Percentiles rank a stretch among this genome's conserved stretches.
Conservation (phyloP, 2,888 invertebrate species). For the Drepanosiphum platanoidis region DNA sequence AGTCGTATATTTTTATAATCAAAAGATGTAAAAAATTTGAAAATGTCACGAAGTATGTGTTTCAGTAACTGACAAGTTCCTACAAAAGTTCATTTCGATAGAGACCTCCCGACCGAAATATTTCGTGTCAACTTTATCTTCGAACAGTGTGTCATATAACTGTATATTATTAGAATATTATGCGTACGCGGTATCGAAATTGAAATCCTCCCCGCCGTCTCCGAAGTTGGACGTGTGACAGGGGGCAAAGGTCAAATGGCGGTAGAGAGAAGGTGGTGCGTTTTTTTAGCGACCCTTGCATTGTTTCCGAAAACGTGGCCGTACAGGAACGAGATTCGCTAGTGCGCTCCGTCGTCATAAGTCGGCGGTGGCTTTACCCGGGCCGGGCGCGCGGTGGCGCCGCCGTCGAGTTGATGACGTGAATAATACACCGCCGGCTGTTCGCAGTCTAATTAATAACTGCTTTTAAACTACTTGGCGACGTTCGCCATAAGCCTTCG, state of each 20-base stretch:
- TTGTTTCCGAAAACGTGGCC: neutral
- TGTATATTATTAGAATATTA: too few species aligned
- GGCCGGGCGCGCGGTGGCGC: neutral
- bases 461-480: slow-evolving; percentile 48
- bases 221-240: neutral
- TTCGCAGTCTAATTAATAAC: slow-evolving; percentile 55
- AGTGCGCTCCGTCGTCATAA: neutral
- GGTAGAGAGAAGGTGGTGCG: too few species aligned
- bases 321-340: neutral
- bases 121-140: too few species aligned
- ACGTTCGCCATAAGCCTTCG: slow-evolving; percentile 33
- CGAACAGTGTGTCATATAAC: too few species aligned
- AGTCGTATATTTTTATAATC: too few species aligned
- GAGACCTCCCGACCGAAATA: too few species aligned
- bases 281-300: neutral
- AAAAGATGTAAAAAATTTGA: too few species aligned
- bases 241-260: neutral
- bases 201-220: neutral
- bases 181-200: too few species aligned
- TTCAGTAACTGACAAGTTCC: too few species aligned
- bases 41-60: too few species aligned
- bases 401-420: slow-evolving; percentile 32
- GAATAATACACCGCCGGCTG: slow-evolving; percentile 15
- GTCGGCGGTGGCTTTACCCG: slow-evolving; percentile 1
- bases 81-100: too few species aligned